Evolutionary conservation across 2,113 vertebrate genomes (phyloP), one percentile per base, ranked within the genome.

Genomic region (Datnioides undecimradiatus): DNA sequence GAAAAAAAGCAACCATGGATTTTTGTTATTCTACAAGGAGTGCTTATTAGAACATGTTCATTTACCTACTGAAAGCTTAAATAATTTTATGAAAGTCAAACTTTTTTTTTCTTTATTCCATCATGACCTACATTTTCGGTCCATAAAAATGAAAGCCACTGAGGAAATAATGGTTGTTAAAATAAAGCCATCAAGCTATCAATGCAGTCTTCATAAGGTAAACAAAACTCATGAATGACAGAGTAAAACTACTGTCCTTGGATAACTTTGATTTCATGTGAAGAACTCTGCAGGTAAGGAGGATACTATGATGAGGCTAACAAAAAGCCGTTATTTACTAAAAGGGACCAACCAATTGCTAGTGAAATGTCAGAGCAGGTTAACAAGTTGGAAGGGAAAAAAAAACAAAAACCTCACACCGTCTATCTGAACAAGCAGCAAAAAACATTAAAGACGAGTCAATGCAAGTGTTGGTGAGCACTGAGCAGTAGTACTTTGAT

Each of bases 21-120:
- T 80, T 59, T 57, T 82, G 72, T 86, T 80, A 59, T 77, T 80
- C 79, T 87, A 91, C 77, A 85, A 88, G 90, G 92, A 94, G 92
- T 95, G 93, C 89, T 93, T 92, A 82, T 86, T 83, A 77, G 52
- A 93, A 84, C 71, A 84, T 77, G 87, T 41, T 79, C 75, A 59
- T 72, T 80, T 63, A 88, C 36, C 86, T 87, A 91, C 23, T 63
- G 66, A 90, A 90, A 80, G 82, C 78, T 89, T 76, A 72, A 90
- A 87, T 64, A 77, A 62, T 82, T 83, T 70, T 80, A 73, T 87
- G 63, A 88, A 87, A 86, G 78, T 79, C 76, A 74, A 84, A 83
- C 67, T 19, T 80, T 68, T 75, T 75, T 59, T 76, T 81, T 45
- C 27, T 48, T 73, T 77, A 70, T 77, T 83, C 68, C 74, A 88